phyloP scores from a whole-genome alignment of 2,797 vertebrate genomes.

The Cryptoblepharus egeriae region DNA sequence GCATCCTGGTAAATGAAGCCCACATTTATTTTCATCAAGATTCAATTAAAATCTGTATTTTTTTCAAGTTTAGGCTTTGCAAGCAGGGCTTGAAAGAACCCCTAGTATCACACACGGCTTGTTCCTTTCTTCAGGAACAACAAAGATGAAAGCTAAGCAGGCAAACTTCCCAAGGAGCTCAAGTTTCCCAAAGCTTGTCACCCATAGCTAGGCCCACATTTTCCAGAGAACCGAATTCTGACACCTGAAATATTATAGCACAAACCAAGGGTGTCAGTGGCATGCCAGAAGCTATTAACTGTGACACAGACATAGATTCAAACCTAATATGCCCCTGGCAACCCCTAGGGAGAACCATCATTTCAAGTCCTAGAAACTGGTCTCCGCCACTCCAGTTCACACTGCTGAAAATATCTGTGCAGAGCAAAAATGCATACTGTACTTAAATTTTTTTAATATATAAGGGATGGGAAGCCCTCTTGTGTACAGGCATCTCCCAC shows the following conservation, averaged over 20 bases:
- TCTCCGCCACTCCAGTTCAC: neutral
- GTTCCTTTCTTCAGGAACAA: slow-evolving; percentile 21
- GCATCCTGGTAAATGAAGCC: slow-evolving; percentile 45
- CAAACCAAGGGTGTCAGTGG: neutral
- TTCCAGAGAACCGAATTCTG: neutral
- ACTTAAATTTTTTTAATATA: neutral
- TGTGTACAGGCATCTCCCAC: too few relatives aligned
- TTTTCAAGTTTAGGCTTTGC: neutral
- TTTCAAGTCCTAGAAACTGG: neutral
- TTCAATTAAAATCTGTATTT: slow-evolving; percentile 56
- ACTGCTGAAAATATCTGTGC: neutral
- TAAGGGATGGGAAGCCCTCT: neutral
- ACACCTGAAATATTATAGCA: slow-evolving; percentile 39
- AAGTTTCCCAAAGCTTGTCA: slow-evolving; percentile 29
- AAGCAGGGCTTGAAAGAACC: neutral
- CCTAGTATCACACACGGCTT: neutral
- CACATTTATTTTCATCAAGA: slow-evolving; percentile 53
- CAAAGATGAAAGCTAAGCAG: slow-evolving; percentile 8
- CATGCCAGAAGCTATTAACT: slow-evolving; percentile 30
- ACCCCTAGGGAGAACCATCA: neutral
- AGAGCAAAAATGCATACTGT: neutral
- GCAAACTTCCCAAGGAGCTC: slow-evolving; percentile 34
- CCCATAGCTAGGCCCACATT: slow-evolving; percentile 14
- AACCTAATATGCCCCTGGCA: neutral
- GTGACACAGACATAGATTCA: neutral